Base-by-base conservation (phyloP, 2,797 vertebrate species). In the Picus viridis region DNA sequence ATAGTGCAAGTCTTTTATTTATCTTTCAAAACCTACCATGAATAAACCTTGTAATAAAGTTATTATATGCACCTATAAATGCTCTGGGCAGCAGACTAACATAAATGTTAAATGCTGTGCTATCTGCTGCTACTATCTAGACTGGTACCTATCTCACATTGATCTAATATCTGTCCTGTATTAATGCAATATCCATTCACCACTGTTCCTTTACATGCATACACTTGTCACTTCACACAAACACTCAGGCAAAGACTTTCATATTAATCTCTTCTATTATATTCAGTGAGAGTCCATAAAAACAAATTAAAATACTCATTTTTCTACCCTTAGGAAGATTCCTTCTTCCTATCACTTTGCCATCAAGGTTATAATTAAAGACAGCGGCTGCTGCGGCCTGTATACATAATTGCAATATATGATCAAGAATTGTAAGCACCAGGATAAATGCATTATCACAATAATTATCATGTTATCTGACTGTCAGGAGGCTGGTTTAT, bases 391-490 rank as follows among this genome's bases (percentile, higher is more conserved):
- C 79, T 95, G 96, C 91, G 97, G 96, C 90, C 95, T 96, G 56
- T 96, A 90, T 91, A 95, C 91, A 79, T 97, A 96, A 97, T 96
- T 96, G 95, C 91, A 97, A 96, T 96, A 91, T 94, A 95, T 93
- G 96, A 98, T 97, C 96, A 97, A 97, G 97, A 97, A 96, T 97
- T 97, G 95, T 97, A 97, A 97, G 96, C 95, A 96, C 95, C 73
- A 92, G 90, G 86, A 96, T 94, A 97, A 96, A 94, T 93, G 92
- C 96, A 96, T 96, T 97, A 97, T 97, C 96, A 97, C 92, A 22
- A 94, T 97, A 97, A 98, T 97, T 97, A 97, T 97, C 89, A 6
- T 62, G 68, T 97, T 96, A 97, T 96, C 94, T 97, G 96, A 97
- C 94, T 96, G 95, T 97, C 93, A 97, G 94, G 82, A 97, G 93